Percentiles rank a stretch among this genome's conserved stretches.
These are phyloP conservation scores for Doris montereyensis DNA, from an alignment of 2,888 invertebrate genomes.

Conservation along the genomic window DNA sequence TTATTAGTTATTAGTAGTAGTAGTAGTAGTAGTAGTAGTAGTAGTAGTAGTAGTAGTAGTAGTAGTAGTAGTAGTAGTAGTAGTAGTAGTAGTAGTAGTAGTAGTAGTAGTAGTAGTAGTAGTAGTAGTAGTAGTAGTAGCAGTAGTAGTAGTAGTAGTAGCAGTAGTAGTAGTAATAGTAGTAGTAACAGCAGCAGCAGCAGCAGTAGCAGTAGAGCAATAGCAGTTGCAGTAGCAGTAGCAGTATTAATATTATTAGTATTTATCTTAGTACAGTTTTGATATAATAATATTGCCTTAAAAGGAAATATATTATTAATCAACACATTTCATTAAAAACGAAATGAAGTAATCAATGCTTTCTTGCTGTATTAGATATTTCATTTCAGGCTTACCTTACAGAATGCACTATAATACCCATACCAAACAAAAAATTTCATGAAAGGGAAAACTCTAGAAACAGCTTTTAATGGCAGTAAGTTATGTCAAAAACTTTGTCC, in stretches of 20 bases:
- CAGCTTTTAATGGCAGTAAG: no score
- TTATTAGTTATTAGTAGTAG: constrained; percentile 14
- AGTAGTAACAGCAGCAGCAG: constrained; percentile 25
- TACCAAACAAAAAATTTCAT: no score
- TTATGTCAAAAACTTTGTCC: no score
- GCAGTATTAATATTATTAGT: neutral
- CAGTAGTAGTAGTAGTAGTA: constrained; percentile 26
- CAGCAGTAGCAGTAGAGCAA: constrained; percentile 3
- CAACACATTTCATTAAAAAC: no score
- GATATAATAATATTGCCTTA: no score
- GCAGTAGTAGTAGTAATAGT: constrained; percentile 28
- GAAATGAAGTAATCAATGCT: no score
- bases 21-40: constrained; percentile 20
- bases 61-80: constrained; percentile 17
- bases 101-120: neutral
- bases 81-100: neutral
- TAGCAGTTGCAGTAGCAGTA: constrained; percentile 39
- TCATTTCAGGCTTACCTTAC: no score
- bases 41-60: constrained; percentile 20
- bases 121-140: neutral
- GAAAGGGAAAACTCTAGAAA: no score
- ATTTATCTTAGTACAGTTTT: neutral
- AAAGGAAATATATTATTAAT: no score
- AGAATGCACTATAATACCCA: no score
- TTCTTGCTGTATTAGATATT: no score